Evolutionary conservation across 1,140 invertebrate species (phyloP), one percentile per base, ranked within the genome.

Genomic region (Vollenhovia emeryi): DNA sequence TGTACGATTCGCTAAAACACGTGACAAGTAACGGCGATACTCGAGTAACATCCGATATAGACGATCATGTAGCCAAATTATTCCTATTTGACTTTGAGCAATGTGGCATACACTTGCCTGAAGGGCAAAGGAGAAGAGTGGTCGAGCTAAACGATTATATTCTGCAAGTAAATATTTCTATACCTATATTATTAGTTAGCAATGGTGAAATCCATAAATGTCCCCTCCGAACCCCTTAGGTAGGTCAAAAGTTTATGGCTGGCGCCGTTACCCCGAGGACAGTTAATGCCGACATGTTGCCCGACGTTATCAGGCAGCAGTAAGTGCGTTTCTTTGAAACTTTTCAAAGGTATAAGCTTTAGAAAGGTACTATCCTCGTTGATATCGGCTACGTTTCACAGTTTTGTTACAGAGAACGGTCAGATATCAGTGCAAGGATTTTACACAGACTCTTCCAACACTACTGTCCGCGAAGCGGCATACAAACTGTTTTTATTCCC

Each of bases 61-160:
- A 99, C 93, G 93, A 97, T 62, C 97, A 99, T 94, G 97, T 99
- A 3, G 97, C 97, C 1, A 96, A 97, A 91, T 94, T 99, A 73
- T 99, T 99, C 95, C 94, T 99, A 45, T 98, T 99, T 95, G 99
- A 99, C 94, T 99, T 99, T 95, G 98, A 99, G 93, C 98, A 99
- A 94, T 97, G 97, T 95, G 99, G 99, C 8, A 99, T 99, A 88
- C 98, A 99, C 94, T 95, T 99, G 69, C 96, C 97, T n/a, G 97
- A 98, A 88, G 93, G 95, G 4, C 96, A 97, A 87, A 95, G 98
- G 71, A 93, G 96, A 84, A 94, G 96, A 87, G 98, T 99, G 82
- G 98, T 99, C 0, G 95, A 96, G 2, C 95, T 99, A 0, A 99
- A 99, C 93, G 97, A 99, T 93, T 94, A 95, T 80, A 97, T 98